A percentile compares a stretch with the other conserved stretches of the same genome.
Conservation (phyloP, 2,113 vertebrate genomes). For the Phoxinus phoxinus region DNA sequence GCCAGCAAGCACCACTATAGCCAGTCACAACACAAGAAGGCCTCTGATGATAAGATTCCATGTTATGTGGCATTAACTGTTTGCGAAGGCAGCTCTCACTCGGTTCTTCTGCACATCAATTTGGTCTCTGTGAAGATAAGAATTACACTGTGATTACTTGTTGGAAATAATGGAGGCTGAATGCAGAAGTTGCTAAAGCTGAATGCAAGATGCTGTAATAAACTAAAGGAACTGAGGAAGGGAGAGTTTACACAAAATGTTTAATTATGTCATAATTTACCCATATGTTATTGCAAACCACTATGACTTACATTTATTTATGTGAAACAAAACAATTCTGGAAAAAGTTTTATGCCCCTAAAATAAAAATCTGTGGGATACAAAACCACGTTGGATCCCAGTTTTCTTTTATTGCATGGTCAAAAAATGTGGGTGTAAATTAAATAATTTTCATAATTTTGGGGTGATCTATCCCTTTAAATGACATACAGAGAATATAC, state of each 20-base stretch:
- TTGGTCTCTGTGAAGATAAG: conserved; percentile 54
- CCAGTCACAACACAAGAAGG: conserved; percentile 26
- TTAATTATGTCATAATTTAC: not conserved
- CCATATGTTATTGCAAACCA: not conserved
- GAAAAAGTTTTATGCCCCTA: not conserved
- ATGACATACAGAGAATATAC: not conserved
- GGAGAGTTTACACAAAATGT: not conserved
- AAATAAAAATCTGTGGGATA: too few species aligned
- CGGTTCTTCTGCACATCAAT: conserved; percentile 40
- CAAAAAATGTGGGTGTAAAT: not conserved
- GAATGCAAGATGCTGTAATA: too few species aligned
- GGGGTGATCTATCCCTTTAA: not conserved
- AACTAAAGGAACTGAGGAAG: not conserved
- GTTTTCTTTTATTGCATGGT: too few species aligned
- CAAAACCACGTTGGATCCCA: too few species aligned
- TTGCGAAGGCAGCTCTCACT: conserved; percentile 14
- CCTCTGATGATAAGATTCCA: conserved; percentile 22
- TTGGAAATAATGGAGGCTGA: not conserved
- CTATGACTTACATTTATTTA: not conserved
- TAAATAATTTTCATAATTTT: not conserved
- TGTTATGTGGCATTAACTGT: conserved; percentile 26
- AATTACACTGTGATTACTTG: not conserved
- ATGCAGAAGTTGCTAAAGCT: not conserved
- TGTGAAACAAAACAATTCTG: not conserved
- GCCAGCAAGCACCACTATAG: not conserved